Conservation (phyloP, 2,888 invertebrate species). For the Ochropleura plecta region DNA sequence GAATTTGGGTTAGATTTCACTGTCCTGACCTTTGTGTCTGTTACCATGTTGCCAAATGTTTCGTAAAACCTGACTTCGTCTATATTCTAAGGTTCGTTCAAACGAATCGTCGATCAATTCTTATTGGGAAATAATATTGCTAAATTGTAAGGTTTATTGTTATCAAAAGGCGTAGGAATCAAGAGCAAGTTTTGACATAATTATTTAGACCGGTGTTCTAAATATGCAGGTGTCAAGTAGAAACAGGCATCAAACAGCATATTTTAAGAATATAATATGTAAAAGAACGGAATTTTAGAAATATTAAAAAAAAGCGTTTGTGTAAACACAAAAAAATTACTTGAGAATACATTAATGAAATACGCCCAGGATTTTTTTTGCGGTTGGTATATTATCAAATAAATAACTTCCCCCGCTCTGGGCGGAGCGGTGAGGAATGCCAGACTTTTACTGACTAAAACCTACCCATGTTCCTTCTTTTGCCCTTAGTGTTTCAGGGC, state of each 20-base stretch:
- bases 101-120: constrained; percentile 71
- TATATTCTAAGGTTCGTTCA: constrained; percentile 72
- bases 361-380: background rate
- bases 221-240: constrained; percentile 42
- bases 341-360: background rate
- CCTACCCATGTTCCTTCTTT: no score
- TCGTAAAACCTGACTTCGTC: constrained; percentile 78
- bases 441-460: no score
- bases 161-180: constrained; percentile 26
- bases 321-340: background rate
- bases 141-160: constrained; percentile 38
- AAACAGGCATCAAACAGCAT: constrained; percentile 34
- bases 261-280: constrained; percentile 1
- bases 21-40: constrained; percentile 79
- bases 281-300: background rate
- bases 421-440: no score
- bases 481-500: no score
- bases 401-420: no score
- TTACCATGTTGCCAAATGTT: constrained; percentile 77
- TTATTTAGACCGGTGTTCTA: constrained; percentile 32
- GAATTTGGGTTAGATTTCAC: constrained; percentile 73
- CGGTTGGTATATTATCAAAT: no score
- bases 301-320: no score
- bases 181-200: constrained; percentile 33
- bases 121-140: constrained; percentile 66